Evolutionary conservation across 2,888 invertebrate genomes (phyloP), one percentile per base, ranked within the genome.

Genomic region (Phyllotreta striolata): DNA sequence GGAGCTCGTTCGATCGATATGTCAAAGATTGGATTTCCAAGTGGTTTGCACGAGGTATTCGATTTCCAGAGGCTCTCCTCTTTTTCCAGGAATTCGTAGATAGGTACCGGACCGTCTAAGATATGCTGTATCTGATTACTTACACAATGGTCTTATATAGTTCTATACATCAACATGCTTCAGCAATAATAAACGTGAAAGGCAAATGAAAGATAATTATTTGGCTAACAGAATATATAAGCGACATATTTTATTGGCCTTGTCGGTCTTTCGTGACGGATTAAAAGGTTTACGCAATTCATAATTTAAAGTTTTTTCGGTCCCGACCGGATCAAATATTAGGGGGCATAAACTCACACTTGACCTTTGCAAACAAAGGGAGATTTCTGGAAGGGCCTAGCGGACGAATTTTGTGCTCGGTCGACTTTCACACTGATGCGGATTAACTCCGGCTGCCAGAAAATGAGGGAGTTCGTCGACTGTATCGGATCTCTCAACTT

Each of bases 11-110:
- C 43, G 63, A 63, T 63, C 63, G 57, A 63, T 63, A 63, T 63
- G 57, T 63, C 63, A 51, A 56, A 63, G 63, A 58, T 63, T 63
- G 51, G 57, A 63, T 63, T 63, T 57, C 54, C 57, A 44, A 63
- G 57, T 57, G 63, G 63, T 57, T 52, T 57, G 39, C 38, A 34
- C 24, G 41, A 57, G 46, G 52, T 63, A 63, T 63, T 58, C 38
- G 46, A 63, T 60, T 60, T 60, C 60, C 38, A 52, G 52, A 43
- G 38, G 54, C 44, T 12, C 39, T 34, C 12, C 10, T 44, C 44
- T 12, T 44, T 13, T 10, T 12, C 44, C 49, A 6, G 34, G 35
- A 14, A 44, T 12, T 24, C 24, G 14, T 44, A 10, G 3, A 14
- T 47, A 46, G 46, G 7, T 10, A 12, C 12, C 14, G 44, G 10